A percentile compares a stretch with the other conserved stretches of the same genome.
Conservation (phyloP, 1,140 invertebrate species). For the Meteorus sp. region DNA sequence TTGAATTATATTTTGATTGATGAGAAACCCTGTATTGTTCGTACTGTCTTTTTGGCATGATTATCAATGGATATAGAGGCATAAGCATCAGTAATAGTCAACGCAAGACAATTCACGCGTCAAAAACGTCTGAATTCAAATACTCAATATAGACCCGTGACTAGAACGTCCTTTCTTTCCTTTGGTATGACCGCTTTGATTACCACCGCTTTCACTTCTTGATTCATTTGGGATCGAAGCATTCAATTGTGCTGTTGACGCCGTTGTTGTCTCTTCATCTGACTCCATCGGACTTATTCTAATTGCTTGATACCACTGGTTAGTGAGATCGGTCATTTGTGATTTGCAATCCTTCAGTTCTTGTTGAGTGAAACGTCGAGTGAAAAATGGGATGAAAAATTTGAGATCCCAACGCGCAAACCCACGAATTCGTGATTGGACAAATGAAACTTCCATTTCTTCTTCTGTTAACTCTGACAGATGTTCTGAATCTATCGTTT, state of each 20-base stretch:
- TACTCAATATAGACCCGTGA: constrained; percentile 54
- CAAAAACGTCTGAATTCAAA: constrained; percentile 37
- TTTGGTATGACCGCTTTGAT: constrained; percentile 30
- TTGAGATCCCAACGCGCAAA: constrained; percentile 91
- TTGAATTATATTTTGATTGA: not conserved
- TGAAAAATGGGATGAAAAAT: constrained; percentile 95
- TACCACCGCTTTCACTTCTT: constrained; percentile 31
- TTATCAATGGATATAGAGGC: not conserved
- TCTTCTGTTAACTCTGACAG: constrained; percentile 94
- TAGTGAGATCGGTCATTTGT: constrained; percentile 94
- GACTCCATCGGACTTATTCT: constrained; percentile 77
- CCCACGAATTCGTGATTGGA: constrained; percentile 71
- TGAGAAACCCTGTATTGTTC: not conserved
- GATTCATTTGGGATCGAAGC: constrained; percentile 32
- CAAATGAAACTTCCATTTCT: constrained; percentile 79
- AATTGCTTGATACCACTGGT: constrained; percentile 95
- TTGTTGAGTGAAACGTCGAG: constrained; percentile 89
- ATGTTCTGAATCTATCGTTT: constrained; percentile 94
- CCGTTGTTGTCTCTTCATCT: constrained; percentile 62
- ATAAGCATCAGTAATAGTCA: constrained; percentile 1
- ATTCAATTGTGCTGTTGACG: constrained; percentile 48
- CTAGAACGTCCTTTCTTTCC: constrained; percentile 47
- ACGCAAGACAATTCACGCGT: not conserved
- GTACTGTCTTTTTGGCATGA: not conserved
- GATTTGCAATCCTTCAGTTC: constrained; percentile 93